These are phyloP conservation scores for Eriosoma lanigerum DNA, from an alignment of 1,140 invertebrate species.

Conservation along the genomic window DNA sequence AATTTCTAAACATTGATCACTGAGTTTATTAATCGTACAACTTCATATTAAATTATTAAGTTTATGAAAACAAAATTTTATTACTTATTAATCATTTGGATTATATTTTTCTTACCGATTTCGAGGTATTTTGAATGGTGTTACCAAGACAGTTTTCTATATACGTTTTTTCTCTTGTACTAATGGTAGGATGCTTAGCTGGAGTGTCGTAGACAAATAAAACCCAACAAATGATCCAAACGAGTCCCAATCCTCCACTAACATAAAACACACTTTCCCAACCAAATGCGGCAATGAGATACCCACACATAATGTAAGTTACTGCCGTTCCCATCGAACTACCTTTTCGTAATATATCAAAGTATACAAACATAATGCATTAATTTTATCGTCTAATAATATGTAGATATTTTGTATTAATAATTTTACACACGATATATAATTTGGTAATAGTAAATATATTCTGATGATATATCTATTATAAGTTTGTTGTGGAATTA, in stretches of 20 bases:
- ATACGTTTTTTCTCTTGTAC: conserved; percentile 63
- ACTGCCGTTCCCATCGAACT: conserved; percentile 70
- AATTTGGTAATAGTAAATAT: too few species aligned
- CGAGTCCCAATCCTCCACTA: conserved; percentile 66
- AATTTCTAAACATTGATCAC: too few species aligned
- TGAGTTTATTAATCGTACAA: too few species aligned
- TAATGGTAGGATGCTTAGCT: conserved; percentile 76
- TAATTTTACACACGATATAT: too few species aligned
- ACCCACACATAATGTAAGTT: conserved; percentile 70
- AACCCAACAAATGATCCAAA: conserved; percentile 80
- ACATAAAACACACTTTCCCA: conserved; percentile 79
- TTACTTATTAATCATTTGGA: too few species aligned
- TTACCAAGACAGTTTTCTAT: conserved; percentile 15
- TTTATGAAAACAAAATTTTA: too few species aligned
- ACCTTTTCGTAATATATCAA: conserved; percentile 59
- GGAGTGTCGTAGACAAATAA: conserved; percentile 75
- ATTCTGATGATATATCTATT: too few species aligned
- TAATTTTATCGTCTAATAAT: too few species aligned
- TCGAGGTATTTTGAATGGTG: neutral
- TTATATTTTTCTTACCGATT: conserved; percentile 37
- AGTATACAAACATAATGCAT: too few species aligned
- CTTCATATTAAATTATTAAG: too few species aligned
- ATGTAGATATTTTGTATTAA: too few species aligned
- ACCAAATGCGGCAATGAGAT: conserved; percentile 65
- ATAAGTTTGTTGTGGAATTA: too few species aligned